Evolutionary conservation across 2,113 vertebrate species (phyloP).

Genomic region (Erythrolamprus reginae): DNA sequence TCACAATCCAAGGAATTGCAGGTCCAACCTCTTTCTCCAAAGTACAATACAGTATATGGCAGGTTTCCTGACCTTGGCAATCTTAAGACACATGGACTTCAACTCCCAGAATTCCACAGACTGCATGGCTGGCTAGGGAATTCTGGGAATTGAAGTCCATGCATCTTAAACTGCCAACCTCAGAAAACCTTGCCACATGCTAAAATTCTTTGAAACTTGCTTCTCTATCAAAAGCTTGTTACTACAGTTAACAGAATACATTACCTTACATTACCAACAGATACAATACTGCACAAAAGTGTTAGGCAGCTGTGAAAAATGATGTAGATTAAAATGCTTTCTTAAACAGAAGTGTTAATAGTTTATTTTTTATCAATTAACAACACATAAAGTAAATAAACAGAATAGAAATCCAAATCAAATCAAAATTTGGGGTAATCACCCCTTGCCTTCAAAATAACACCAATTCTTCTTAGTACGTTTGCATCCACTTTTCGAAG

Average conservation of each 20-base stretch:
- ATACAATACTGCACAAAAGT: neutral
- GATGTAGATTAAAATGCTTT: neutral
- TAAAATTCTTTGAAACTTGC: neutral
- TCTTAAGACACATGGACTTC: neutral
- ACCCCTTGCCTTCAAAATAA: neutral
- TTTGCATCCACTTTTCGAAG: neutral
- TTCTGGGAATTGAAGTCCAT: neutral
- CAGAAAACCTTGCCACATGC: neutral
- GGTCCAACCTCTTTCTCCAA: neutral
- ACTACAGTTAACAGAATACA: too few species aligned
- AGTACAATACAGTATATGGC: neutral
- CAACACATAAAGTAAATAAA: neutral
- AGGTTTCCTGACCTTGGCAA: neutral
- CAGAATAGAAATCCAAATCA: neutral
- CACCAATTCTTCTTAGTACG: neutral
- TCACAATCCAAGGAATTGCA: constrained; percentile 17
- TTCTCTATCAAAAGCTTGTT: neutral
- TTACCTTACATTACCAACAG: neutral
- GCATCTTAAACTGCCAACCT: neutral
- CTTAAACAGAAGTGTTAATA: neutral
- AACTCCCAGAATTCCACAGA: neutral
- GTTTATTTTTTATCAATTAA: neutral
- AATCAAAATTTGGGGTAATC: neutral
- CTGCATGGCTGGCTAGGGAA: too few species aligned
- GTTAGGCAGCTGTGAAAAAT: neutral